Percentiles rank a stretch among this genome's conserved stretches.
Evolutionary conservation across 2,888 invertebrate genomes (phyloP).

Genomic region (Megastigmus dorsalis): DNA sequence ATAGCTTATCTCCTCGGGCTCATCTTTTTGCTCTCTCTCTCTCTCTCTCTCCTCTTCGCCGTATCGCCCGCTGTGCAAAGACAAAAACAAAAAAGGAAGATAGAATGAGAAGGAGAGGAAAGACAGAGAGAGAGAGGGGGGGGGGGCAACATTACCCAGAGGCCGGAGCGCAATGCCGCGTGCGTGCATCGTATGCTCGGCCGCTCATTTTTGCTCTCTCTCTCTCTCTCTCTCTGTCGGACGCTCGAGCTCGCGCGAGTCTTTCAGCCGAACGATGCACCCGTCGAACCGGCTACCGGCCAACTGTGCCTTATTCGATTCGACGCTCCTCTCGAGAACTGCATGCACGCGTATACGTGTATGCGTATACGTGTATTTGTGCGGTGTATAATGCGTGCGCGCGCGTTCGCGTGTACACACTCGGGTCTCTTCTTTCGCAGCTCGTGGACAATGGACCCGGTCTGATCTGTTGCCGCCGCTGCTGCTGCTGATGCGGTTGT

Average conservation of each 20-base stretch:
- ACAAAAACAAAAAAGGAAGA: constrained; percentile 5
- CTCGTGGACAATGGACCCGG: too few relatives aligned
- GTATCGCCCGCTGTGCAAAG: neutral
- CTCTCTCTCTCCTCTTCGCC: constrained; percentile 5
- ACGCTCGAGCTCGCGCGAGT: neutral
- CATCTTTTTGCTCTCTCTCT: constrained; percentile 3
- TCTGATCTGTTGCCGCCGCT: too few relatives aligned
- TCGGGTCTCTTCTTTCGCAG: neutral
- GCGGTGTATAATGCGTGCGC: too few relatives aligned
- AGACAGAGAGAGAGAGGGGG: neutral
- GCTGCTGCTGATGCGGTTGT: too few relatives aligned
- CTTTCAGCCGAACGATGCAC: constrained; percentile 44
- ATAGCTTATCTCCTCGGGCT: constrained; percentile 22
- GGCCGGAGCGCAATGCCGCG: constrained; percentile 19
- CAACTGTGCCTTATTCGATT: constrained; percentile 38
- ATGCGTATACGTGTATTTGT: neutral
- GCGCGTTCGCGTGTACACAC: neutral
- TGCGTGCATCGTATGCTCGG: neutral
- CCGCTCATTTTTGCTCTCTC: constrained; percentile 29
- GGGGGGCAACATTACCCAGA: constrained; percentile 39
- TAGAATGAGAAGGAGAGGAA: neutral
- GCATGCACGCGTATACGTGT: too few relatives aligned
- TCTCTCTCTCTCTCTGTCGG: neutral
- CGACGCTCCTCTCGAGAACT: too few relatives aligned
- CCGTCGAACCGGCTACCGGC: constrained; percentile 52